A percentile compares a stretch with the other conserved stretches of the same genome.
Conservation (phyloP, 2,888 invertebrate species). For the Agrilus cyanescens region DNA sequence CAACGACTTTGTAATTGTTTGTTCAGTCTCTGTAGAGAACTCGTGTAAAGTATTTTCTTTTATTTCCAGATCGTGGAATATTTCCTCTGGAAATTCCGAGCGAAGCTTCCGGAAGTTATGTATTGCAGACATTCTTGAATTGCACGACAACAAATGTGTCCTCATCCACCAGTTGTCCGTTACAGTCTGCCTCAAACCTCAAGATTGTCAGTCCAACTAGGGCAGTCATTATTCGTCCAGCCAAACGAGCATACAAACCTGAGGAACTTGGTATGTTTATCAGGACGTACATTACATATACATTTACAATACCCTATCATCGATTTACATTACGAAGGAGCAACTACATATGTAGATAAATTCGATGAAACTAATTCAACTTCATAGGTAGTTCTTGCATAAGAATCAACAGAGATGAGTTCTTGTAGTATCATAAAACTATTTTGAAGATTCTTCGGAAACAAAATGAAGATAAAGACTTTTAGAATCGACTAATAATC, state of each 20-base stretch:
- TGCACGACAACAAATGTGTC: slow-evolving; percentile 38
- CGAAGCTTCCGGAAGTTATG: slow-evolving; percentile 46
- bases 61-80: slow-evolving; percentile 50
- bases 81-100: slow-evolving; percentile 48
- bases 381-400: no score
- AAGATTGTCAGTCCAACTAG: slow-evolving; percentile 50
- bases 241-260: slow-evolving; percentile 48
- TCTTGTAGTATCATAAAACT: no score
- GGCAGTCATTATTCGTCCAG: slow-evolving; percentile 52
- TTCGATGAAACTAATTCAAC: no score
- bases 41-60: neutral
- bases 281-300: neutral
- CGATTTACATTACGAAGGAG: no score
- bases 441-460: no score
- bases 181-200: slow-evolving; percentile 48
- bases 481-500: no score
- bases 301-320: no score
- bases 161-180: slow-evolving; percentile 31
- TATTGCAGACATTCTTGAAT: slow-evolving; percentile 49
- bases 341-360: no score
- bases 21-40: no score
- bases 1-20: no score
- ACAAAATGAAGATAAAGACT: no score
- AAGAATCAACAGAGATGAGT: no score
- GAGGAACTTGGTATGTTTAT: slow-evolving; percentile 48